These are phyloP conservation scores for Coracias cyanogaster DNA, from an alignment of 2,797 vertebrate species.

Conservation along the genomic window DNA sequence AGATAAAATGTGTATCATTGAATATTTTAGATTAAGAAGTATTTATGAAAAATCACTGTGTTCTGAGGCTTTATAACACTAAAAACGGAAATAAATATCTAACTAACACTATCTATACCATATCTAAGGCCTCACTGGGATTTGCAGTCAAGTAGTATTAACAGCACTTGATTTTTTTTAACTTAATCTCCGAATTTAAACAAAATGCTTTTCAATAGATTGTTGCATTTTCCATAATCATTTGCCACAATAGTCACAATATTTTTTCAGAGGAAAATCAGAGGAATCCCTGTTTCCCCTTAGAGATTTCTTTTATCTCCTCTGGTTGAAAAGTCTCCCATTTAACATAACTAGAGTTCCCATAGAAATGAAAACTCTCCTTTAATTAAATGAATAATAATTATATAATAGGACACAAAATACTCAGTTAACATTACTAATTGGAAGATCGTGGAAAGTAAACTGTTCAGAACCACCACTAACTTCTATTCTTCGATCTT, in stretches of 20 bases:
- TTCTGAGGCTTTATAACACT: background rate
- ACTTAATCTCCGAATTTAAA: background rate
- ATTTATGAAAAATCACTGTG: background rate
- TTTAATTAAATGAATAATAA: background rate
- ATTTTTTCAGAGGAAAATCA: background rate
- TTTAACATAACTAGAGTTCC: background rate
- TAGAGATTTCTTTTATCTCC: background rate
- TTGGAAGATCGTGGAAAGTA: background rate
- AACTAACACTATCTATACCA: background rate
- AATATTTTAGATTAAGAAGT: background rate
- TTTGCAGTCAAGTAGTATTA: background rate
- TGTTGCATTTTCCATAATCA: background rate
- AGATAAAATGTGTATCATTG: background rate
- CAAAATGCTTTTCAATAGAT: background rate
- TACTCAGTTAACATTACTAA: background rate
- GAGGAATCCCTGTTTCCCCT: background rate
- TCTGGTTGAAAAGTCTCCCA: background rate
- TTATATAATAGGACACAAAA: background rate
- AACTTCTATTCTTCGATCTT: background rate
- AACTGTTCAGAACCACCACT: background rate
- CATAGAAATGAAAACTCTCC: background rate
- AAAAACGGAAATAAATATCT: too few relatives aligned
- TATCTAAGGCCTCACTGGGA: background rate
- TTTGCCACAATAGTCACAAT: background rate
- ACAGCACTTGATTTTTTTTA: accelerated